phyloP scores from a whole-genome alignment of 2,797 vertebrate species.

The Myotis findleyi region DNA sequence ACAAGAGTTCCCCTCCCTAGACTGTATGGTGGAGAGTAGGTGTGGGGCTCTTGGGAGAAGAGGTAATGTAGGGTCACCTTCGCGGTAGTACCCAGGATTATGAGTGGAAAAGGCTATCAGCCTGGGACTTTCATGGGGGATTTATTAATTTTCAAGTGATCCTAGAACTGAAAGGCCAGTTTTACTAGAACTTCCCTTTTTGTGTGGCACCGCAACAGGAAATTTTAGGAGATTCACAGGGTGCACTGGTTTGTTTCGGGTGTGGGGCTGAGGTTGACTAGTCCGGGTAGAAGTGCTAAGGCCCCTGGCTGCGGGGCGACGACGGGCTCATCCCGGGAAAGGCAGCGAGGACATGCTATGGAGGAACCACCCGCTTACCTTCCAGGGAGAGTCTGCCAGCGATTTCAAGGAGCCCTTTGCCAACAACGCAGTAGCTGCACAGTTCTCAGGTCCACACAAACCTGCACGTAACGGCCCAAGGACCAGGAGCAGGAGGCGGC shows the following conservation, averaged over 20 bases:
- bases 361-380: neutral
- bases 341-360: neutral
- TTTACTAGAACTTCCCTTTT: slow-evolving; percentile 32
- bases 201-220: neutral
- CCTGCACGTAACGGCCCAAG: neutral
- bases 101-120: neutral
- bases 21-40: neutral
- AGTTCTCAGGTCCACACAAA: neutral
- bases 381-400: neutral
- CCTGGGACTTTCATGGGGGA: neutral
- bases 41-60: neutral
- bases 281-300: neutral
- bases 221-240: slow-evolving; percentile 46
- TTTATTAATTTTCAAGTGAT: slow-evolving; percentile 12
- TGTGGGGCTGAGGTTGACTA: neutral
- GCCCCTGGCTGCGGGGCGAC: neutral
- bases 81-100: neutral
- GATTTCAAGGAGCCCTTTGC: neutral
- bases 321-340: neutral
- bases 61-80: neutral
- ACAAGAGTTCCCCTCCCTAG: neutral
- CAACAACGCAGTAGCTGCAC: neutral
- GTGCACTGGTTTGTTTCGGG: slow-evolving; percentile 24
- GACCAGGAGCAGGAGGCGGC: neutral
- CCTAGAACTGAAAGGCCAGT: neutral